These are phyloP conservation scores for Tryphoninae sp. DNA, from an alignment of 2,888 invertebrate genomes.

Conservation along the genomic window DNA sequence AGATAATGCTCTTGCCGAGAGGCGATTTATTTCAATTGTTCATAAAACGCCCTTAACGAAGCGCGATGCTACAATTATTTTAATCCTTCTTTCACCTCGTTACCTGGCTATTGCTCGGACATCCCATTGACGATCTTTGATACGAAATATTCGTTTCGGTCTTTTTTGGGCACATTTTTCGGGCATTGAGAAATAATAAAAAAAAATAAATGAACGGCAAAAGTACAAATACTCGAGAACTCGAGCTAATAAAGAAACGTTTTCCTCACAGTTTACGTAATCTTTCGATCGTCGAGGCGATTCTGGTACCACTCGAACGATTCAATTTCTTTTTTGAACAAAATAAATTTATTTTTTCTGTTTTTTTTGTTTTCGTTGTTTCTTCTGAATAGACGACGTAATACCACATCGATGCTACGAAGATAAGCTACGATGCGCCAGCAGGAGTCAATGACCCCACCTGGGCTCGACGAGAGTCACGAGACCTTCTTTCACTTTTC, in stretches of 20 bases:
- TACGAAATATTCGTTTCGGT: slow-evolving; percentile 29
- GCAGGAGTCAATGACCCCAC: slow-evolving; percentile 51
- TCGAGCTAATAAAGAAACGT: not conserved
- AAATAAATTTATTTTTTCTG: not conserved
- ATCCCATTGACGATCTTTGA: slow-evolving; percentile 1
- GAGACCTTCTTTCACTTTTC: slow-evolving; percentile 63
- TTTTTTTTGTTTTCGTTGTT: not conserved
- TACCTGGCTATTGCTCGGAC: slow-evolving; percentile 3
- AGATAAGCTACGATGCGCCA: not conserved
- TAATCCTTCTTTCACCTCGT: slow-evolving; percentile 11
- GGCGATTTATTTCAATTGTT: slow-evolving; percentile 51
- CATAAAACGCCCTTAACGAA: slow-evolving; percentile 53
- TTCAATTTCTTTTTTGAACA: not conserved
- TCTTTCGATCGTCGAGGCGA: too few relatives aligned
- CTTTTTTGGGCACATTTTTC: slow-evolving; percentile 34
- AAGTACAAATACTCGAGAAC: slow-evolving; percentile 11
- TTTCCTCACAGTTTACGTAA: not conserved
- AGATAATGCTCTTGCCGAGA: slow-evolving; percentile 20
- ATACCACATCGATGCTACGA: not conserved
- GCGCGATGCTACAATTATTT: slow-evolving; percentile 38
- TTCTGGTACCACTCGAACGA: not conserved
- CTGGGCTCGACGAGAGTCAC: slow-evolving; percentile 35
- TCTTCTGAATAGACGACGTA: not conserved
- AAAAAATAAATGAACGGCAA: slow-evolving; percentile 11
- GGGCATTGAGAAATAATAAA: slow-evolving; percentile 18